These are phyloP conservation scores for Siniperca knerii DNA, from an alignment of 2,113 vertebrate genomes.

Conservation along the genomic window DNA sequence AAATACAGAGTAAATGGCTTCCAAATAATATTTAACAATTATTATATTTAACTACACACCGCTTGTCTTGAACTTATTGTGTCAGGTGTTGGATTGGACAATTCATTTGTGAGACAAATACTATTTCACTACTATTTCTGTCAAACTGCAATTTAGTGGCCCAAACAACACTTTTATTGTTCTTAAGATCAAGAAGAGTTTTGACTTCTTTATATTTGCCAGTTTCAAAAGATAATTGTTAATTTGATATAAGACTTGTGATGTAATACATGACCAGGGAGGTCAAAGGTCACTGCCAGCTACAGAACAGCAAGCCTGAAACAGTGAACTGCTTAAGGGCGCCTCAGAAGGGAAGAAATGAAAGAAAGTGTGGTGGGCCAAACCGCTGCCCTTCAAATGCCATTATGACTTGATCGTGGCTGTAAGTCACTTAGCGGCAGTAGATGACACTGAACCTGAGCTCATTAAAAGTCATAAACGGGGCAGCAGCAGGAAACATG, in stretches of 20 bases:
- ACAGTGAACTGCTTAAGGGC: background rate
- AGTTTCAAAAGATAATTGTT: background rate
- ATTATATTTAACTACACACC: background rate
- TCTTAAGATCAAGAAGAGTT: background rate
- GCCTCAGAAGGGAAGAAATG: background rate
- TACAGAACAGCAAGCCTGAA: background rate
- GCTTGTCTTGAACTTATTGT: background rate
- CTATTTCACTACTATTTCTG: background rate
- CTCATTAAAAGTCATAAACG: background rate
- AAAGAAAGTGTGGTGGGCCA: background rate
- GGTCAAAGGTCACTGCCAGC: conserved; percentile 16
- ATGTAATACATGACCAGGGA: background rate
- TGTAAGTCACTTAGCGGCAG: background rate
- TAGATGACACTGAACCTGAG: background rate
- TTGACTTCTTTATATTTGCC: background rate
- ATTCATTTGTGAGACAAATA: too few species aligned
- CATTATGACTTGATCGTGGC: background rate
- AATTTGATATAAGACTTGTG: background rate
- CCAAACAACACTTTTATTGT: background rate
- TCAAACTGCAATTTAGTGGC: background rate
- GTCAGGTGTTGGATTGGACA: background rate
- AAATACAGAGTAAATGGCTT: background rate
- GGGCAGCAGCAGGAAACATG: background rate
- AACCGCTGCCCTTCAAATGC: background rate
- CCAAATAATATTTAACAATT: background rate